A percentile compares a stretch with the other conserved stretches of the same genome.
Conservation (phyloP, 1,140 invertebrate genomes). For the Cydia amplana region DNA sequence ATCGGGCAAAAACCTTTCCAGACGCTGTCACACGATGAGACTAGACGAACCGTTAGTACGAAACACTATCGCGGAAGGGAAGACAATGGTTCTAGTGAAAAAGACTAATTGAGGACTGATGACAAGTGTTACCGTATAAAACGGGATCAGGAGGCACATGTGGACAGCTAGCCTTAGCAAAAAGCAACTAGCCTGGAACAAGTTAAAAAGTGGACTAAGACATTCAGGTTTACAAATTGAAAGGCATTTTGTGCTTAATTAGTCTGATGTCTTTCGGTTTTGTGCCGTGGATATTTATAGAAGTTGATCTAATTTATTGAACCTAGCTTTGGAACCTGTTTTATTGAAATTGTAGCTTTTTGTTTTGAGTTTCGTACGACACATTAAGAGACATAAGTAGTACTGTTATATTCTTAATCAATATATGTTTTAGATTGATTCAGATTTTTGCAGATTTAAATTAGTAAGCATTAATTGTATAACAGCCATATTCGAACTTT, state of each 20-base stretch:
- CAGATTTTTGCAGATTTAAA: no score
- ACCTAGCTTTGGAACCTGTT: no score
- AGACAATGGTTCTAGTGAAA: constrained; percentile 52
- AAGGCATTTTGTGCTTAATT: not conserved
- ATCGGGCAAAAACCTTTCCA: constrained; percentile 39
- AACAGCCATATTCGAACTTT: no score
- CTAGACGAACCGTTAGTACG: constrained; percentile 44
- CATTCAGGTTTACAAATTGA: not conserved
- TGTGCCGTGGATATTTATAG: not conserved
- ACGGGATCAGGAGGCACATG: constrained; percentile 49
- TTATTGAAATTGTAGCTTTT: no score
- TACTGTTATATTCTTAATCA: no score
- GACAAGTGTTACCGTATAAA: constrained; percentile 58
- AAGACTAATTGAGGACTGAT: constrained; percentile 53
- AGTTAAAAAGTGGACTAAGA: not conserved
- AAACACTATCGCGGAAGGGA: constrained; percentile 37
- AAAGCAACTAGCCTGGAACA: constrained; percentile 35
- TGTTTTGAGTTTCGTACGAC: no score
- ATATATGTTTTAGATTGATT: no score
- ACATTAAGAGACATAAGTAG: no score
- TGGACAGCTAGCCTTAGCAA: constrained; percentile 42
- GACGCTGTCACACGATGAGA: constrained; percentile 43
- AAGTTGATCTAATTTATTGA: no score
- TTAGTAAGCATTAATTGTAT: no score
- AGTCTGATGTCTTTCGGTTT: not conserved